These are phyloP conservation scores for Sycobia sp. DNA, from an alignment of 1,140 invertebrate species.

Conservation along the genomic window DNA sequence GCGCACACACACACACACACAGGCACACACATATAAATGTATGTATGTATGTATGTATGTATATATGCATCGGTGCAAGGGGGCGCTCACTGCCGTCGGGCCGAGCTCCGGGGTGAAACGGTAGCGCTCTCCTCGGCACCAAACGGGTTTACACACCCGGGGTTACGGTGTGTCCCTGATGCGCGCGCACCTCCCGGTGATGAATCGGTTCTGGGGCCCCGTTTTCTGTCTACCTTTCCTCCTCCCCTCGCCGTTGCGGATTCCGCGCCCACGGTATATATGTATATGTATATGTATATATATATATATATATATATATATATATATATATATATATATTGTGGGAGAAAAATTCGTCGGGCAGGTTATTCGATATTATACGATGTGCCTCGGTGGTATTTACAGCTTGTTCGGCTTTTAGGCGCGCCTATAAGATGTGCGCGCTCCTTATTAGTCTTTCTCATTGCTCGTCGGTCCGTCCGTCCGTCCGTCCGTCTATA, in stretches of 20 bases:
- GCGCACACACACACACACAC: background rate
- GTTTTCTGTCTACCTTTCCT: background rate
- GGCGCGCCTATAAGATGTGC: too few species aligned
- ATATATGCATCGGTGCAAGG: background rate
- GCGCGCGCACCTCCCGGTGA: too few species aligned
- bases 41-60: background rate
- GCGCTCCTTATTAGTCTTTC: background rate
- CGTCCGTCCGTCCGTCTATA: too few species aligned
- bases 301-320: too few species aligned
- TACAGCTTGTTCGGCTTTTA: background rate
- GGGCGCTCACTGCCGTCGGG: too few species aligned
- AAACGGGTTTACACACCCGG: slow-evolving; percentile 13
- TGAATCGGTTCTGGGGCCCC: background rate
- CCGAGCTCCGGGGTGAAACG: background rate
- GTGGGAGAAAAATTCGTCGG: slow-evolving; percentile 30
- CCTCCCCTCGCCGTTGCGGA: background rate
- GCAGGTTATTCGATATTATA: slow-evolving; percentile 28
- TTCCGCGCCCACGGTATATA: too few species aligned
- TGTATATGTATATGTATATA: too few species aligned
- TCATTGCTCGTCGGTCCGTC: background rate
- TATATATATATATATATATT: too few species aligned
- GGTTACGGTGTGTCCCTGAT: too few species aligned
- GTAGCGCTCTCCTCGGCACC: background rate
- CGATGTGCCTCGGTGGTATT: slow-evolving; percentile 12
- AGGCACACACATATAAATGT: background rate